Conservation (phyloP, 2,113 vertebrate genomes). For the Saguinus midas region DNA sequence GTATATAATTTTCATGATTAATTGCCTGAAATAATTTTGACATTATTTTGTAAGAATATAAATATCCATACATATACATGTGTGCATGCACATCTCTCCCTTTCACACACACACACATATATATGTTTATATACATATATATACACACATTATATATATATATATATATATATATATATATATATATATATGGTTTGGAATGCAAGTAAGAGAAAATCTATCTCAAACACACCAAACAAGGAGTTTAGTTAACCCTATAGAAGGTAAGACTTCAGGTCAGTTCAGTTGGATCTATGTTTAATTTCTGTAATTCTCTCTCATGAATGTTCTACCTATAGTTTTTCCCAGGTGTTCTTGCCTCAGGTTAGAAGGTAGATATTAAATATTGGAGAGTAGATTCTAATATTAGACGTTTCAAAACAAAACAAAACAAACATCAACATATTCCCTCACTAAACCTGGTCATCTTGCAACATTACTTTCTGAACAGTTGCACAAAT, state of each 20-base stretch:
- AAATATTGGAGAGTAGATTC: not conserved
- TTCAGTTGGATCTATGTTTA: not conserved
- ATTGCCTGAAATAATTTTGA: not conserved
- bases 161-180: too few relatives aligned
- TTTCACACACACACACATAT: not conserved
- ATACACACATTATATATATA: not conserved
- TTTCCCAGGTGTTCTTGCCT: not conserved
- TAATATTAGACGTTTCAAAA: not conserved
- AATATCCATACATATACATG: not conserved
- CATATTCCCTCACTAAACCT: not conserved
- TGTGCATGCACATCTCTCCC: too few relatives aligned
- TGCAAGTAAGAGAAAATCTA: not conserved
- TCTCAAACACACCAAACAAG: not conserved
- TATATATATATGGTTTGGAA: not conserved
- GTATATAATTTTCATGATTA: not conserved
- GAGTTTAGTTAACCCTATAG: not conserved
- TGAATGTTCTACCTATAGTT: not conserved
- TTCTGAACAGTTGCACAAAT: not conserved
- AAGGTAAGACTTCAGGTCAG: not conserved
- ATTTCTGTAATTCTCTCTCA: not conserved
- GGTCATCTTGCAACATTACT: not conserved
- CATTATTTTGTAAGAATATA: not conserved
- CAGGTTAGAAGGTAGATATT: not conserved
- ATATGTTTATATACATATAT: not conserved
- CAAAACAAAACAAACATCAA: not conserved